Evolutionary conservation across 1,140 invertebrate species (phyloP).

Genomic region (Drosophila chauvacae): DNA sequence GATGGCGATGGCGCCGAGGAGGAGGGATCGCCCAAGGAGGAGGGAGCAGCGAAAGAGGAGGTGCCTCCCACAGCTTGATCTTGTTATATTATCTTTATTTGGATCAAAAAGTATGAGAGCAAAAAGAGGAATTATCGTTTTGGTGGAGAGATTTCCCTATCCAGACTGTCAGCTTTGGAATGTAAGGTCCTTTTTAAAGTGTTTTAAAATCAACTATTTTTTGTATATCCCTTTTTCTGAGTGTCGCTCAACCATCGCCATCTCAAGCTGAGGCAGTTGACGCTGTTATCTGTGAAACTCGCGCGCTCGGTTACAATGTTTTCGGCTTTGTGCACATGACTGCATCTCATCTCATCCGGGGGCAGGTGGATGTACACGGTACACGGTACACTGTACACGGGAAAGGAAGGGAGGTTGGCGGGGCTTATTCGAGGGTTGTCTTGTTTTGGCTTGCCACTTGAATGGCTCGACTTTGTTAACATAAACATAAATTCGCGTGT

Average conservation of each 20-base stretch:
- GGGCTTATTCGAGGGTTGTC: conserved; percentile 23
- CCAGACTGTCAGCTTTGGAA: not conserved
- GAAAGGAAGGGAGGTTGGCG: not conserved
- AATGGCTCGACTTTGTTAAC: conserved; percentile 80
- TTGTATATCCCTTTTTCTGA: not conserved
- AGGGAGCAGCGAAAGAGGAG: not conserved
- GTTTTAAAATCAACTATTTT: not conserved
- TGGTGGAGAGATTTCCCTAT: not conserved
- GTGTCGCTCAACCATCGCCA: conserved; percentile 18
- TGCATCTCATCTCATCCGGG: conserved; percentile 57
- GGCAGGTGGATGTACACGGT: conserved; percentile 10
- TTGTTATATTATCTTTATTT: not conserved
- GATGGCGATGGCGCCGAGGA: not conserved
- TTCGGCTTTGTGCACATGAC: conserved; percentile 74
- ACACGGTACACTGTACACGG: not conserved
- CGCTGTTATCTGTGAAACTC: conserved; percentile 65
- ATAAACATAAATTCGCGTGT: conserved; percentile 77
- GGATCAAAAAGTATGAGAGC: not conserved
- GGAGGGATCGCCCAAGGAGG: not conserved
- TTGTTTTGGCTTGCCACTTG: conserved; percentile 82
- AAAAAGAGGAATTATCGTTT: not conserved
- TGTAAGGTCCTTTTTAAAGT: too few relatives aligned
- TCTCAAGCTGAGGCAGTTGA: conserved; percentile 31
- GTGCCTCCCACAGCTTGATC: not conserved
- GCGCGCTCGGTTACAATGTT: conserved; percentile 69